Evolutionary conservation across 64 coral and sea anemone species (phyloP).

Genomic region (Pocillopora damicornis): DNA sequence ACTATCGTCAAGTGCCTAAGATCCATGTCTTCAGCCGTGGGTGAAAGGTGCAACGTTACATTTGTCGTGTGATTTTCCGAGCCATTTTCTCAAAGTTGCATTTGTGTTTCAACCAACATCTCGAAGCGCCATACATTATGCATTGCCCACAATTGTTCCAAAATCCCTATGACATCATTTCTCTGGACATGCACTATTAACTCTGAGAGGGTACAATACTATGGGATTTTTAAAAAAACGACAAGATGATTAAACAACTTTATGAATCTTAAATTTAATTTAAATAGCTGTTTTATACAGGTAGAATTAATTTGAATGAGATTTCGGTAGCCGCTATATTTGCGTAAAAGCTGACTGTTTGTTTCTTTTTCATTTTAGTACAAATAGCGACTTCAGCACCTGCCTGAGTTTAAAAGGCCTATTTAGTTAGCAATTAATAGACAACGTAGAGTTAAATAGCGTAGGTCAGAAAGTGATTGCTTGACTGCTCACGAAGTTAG

Average conservation of each 20-base stretch:
- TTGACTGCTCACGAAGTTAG: neutral
- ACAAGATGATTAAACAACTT: too few species aligned
- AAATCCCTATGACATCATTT: conserved; percentile 18
- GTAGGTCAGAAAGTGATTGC: neutral
- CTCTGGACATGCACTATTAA: conserved; percentile 14
- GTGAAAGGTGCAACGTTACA: neutral
- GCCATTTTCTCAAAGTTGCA: neutral
- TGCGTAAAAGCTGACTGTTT: neutral
- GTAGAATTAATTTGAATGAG: neutral
- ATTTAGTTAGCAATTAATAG: neutral
- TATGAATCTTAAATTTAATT: neutral
- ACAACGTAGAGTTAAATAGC: neutral
- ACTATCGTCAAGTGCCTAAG: neutral
- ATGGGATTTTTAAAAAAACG: neutral
- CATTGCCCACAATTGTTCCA: conserved; percentile 14
- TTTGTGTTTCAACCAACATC: neutral
- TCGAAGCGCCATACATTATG: conserved; percentile 9
- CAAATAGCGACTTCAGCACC: neutral
- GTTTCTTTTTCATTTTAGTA: neutral
- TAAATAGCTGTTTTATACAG: neutral
- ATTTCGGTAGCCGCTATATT: neutral
- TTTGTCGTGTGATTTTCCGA: neutral
- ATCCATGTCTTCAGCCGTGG: neutral
- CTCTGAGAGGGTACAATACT: neutral
- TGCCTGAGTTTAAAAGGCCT: neutral